Percentiles rank a stretch among this genome's conserved stretches.
Conservation (phyloP, 2,113 vertebrate species). For the Genyomyrus donnyi region DNA sequence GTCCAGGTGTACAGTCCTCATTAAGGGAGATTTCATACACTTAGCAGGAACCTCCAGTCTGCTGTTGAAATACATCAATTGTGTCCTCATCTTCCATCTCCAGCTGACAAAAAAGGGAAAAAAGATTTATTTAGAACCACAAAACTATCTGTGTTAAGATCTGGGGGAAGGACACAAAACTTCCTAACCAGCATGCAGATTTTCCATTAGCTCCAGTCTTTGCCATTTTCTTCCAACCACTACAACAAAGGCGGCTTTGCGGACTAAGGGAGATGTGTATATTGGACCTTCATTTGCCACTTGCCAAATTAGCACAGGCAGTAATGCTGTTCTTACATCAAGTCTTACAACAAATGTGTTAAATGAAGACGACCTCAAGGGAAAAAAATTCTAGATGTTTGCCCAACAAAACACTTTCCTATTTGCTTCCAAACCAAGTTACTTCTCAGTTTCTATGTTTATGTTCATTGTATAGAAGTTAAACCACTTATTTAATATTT, state of each 20-base stretch:
- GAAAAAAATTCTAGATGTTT: background rate
- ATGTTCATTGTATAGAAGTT: background rate
- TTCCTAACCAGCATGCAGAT: background rate
- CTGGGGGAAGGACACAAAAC: background rate
- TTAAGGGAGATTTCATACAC: conserved; percentile 34
- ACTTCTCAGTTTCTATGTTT: background rate
- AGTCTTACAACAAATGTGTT: background rate
- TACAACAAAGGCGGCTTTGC: background rate
- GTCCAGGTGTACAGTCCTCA: conserved; percentile 45
- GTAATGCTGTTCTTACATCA: background rate
- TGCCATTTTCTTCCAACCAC: background rate
- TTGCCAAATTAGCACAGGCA: background rate
- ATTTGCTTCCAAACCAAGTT: background rate
- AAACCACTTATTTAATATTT: background rate
- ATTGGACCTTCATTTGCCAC: background rate
- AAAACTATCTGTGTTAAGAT: background rate
- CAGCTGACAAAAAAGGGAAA: conserved; percentile 45
- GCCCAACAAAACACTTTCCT: background rate
- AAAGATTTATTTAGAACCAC: background rate
- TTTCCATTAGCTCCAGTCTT: background rate
- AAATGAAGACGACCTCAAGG: background rate
- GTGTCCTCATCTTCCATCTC: conserved; percentile 78
- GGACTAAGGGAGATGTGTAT: background rate
- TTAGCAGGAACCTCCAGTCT: conserved; percentile 69
- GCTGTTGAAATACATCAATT: conserved; percentile 76